Percentiles rank a stretch among this genome's conserved stretches.
Evolutionary conservation across 2,113 vertebrate genomes (phyloP).

Genomic region (Hydrolagus affinis): DNA sequence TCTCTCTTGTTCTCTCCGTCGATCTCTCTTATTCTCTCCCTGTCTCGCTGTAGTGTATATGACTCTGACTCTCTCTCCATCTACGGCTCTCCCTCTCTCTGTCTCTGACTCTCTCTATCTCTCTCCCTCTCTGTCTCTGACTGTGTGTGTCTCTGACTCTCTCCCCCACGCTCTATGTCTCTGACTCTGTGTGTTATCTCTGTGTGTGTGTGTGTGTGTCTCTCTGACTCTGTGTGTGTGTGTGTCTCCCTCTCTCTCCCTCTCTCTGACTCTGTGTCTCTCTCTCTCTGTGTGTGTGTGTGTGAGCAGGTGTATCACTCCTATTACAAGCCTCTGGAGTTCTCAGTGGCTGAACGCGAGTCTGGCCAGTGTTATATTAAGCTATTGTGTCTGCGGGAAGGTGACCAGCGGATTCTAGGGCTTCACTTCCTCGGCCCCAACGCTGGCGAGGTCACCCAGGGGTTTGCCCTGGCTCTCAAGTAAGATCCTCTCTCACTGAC

Average conservation of each 20-base stretch:
- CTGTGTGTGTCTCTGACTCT: no score
- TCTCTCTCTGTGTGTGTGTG: constrained; percentile 48
- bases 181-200: no score
- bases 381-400: constrained; percentile 75
- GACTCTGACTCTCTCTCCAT: no score
- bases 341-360: constrained; percentile 72
- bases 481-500: constrained; percentile 52
- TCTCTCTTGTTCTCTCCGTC: no score
- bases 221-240: no score
- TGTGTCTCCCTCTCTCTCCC: no score
- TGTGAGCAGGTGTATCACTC: constrained; percentile 79
- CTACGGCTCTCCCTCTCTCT: no score
- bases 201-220: constrained; percentile 40
- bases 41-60: constrained; percentile 34
- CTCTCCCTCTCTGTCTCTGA: no score
- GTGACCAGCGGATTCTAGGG: constrained; percentile 73
- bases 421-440: constrained; percentile 89
- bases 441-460: constrained; percentile 88
- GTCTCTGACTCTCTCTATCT: no score
- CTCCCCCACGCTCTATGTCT: no score
- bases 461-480: constrained; percentile 84
- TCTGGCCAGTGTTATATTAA: constrained; percentile 84
- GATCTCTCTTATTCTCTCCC: no score
- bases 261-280: no score
- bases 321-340: constrained; percentile 88